Conservation (phyloP, 2,797 vertebrate genomes). For the Cirrhinus mrigala region DNA sequence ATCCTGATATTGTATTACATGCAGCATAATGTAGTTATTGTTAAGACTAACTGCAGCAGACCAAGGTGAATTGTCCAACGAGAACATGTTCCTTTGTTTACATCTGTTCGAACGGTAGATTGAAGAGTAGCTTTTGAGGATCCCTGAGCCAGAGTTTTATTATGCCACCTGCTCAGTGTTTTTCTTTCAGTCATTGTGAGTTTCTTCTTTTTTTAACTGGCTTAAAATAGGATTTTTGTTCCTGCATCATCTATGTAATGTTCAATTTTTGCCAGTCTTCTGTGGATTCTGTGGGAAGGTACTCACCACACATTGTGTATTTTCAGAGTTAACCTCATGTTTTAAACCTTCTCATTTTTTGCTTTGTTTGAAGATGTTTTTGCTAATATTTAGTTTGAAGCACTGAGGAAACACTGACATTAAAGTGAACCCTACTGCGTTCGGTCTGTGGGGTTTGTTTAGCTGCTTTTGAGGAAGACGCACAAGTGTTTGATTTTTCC, state of each 20-base stretch:
- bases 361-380: slow-evolving; percentile 33
- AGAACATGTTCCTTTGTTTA: slow-evolving; percentile 24
- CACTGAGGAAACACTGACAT: slow-evolving; percentile 25
- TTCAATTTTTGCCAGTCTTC: slow-evolving; percentile 46
- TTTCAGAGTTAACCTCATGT: slow-evolving; percentile 37
- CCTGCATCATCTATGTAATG: slow-evolving; percentile 6
- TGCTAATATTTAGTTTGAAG: slow-evolving; percentile 48
- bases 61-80: background rate
- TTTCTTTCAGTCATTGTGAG: slow-evolving; percentile 28
- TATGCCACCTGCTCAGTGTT: slow-evolving; percentile 46
- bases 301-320: slow-evolving; percentile 31
- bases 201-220: background rate
- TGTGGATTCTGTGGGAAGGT: slow-evolving; percentile 41
- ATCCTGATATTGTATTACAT: slow-evolving; percentile 2
- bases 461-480: slow-evolving; percentile 49
- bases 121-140: slow-evolving; percentile 23
- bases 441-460: slow-evolving; percentile 42
- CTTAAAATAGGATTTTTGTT: slow-evolving; percentile 15
- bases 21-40: background rate
- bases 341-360: slow-evolving; percentile 44
- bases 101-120: slow-evolving; percentile 20
- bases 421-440: slow-evolving; percentile 39
- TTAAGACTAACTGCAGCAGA: slow-evolving; percentile 8
- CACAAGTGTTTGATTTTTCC: slow-evolving; percentile 41
- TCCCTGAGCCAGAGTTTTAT: slow-evolving; percentile 21